Base-by-base conservation (phyloP, 2,888 invertebrate species). In the Folsomia manolachei region DNA sequence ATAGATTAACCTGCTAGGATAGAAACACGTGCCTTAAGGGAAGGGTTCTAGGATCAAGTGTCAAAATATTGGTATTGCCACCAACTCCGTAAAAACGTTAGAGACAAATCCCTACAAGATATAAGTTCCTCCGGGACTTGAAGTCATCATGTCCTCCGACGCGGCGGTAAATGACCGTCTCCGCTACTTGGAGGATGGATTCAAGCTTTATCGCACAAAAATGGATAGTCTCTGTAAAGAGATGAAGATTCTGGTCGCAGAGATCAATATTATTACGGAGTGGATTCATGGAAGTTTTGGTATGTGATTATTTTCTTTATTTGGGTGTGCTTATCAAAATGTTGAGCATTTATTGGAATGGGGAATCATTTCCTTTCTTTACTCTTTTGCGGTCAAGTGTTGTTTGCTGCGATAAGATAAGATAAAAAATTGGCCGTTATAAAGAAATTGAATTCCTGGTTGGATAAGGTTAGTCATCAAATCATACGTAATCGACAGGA, bases 251-350 rank as follows among this genome's bases (percentile, higher is more conserved):
- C 56, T 75, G 24, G 66, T 77, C 0, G 74, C 75, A 18, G 77
- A 77, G 60, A 73, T 77, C 70, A 70, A 75, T 63, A 74, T 75
- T 4, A 75, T 77, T 63, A 75, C 72, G 1, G 75, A 75, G 61
- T 77, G 77, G 77, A 75, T 77, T 63, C 72, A 74, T 53, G 62
- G 74, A 62, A 75, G 71, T 66, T 77, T 77, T 62, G 75, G 77
- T 77, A 74, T 74, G 70, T 24, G 2, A 27, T 27, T n/a, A 63
- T 25, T 25, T 18, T n/a, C 7, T 65, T 27, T 18, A n/a, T n/a
- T 63, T 63, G 19, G 18, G 11, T 24, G 9, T 65, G 65, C 39
- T 65, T 65, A 65, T 39, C 39, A 39, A 14, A 39, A 39, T n/a
- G n/a, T n/a, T n/a, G n/a, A n/a, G n/a, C n/a, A n/a, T n/a, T n/a